Evolutionary conservation across 2,797 vertebrate genomes (phyloP), one percentile per base, ranked within the genome.

Genomic region (Borostomias antarcticus): DNA sequence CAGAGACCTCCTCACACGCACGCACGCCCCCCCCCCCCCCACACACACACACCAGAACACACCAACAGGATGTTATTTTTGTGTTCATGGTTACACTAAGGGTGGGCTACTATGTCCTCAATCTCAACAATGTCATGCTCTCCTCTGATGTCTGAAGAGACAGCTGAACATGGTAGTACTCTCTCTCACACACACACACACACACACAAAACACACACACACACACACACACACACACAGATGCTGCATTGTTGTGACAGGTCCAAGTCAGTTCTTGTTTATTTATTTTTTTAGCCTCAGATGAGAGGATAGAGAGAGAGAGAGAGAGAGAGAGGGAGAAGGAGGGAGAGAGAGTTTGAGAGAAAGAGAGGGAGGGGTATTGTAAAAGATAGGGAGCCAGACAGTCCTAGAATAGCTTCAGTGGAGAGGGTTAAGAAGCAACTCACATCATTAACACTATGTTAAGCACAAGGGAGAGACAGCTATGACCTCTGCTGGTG

Each of bases 191-290:
- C 28, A n/a, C 65, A 59, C 19, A 37, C 13, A 62, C 50, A 43
- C 33, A 26, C 40, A 47, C 5, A 37, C 23, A 43, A 8, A 43
- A 56, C 10, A 19, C 9, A 32, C 3, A 43, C 8, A 7, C 43
- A 50, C 45, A 48, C 3, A 21, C 43, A 26, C 51, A 30, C 33
- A 69, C 72, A 73, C 70, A 80, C 62, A 68, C 74, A 76, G 74
- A 78, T 87, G 78, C 82, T 66, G 77, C 86, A 81, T 86, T 88
- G 84, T 87, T 89, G 81, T 76, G 74, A 67, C 72, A 73, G 77
- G 81, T 78, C 85, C 79, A 78, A 81, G 74, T 82, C 70, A 82
- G 83, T 79, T 81, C 85, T 80, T 84, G 79, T 82, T 87, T 85
- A 45, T 65, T 87, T 88, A 86, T 86, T 77, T 71, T 69, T 83